Base-by-base conservation (phyloP, 2,113 vertebrate genomes). In the Cromileptes altivelis region DNA sequence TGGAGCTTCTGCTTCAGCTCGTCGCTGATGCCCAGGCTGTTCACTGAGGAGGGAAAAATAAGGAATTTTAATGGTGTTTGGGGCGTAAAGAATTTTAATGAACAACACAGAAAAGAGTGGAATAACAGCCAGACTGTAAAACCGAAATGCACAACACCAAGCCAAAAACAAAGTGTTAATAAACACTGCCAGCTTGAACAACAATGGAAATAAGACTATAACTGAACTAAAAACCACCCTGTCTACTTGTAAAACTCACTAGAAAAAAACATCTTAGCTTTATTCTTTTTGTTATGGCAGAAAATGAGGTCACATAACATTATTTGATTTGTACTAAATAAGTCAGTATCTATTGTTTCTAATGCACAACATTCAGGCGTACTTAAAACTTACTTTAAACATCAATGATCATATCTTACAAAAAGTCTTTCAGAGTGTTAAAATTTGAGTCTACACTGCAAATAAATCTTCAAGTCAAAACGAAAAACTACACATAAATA, bases 1-100 rank as follows among this genome's bases (percentile, higher is more conserved):
- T 97, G 96, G 2, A 98, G 94, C 69, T 97, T 98, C 89, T 97
- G 96, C 78, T 97, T 97, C 75, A 98, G 93, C 76, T 98, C 97
- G 5, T 97, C 96, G 0, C 97, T 98, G 92, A 98, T 97, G 47
- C 97, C 97, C 84, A 98, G 92, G 47, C 95, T 96, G 95, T 97
- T 97, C 87, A 98, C 97, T 98, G 93, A n/a, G 72, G 83, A 18
- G 21, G 37, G 53, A 50, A 30, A 60, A 68, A 40, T 11, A 23
- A 61, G 47, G 49, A 70, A 65, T 60, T 58, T 85, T 40, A 75
- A 80, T 79, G 58, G 3, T 25, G 76, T 37, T 62, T 33, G 17
- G 11, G 11, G 56, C 45, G 5, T 13, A 23, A 57, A 80, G n/a
- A 37, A 30, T 23, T 75, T 78, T 88, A 70, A 77, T 58, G 52